A percentile compares a stretch with the other conserved stretches of the same genome.
These are phyloP conservation scores for Macrophya annulata DNA, from an alignment of 2,888 invertebrate genomes.

Conservation along the genomic window DNA sequence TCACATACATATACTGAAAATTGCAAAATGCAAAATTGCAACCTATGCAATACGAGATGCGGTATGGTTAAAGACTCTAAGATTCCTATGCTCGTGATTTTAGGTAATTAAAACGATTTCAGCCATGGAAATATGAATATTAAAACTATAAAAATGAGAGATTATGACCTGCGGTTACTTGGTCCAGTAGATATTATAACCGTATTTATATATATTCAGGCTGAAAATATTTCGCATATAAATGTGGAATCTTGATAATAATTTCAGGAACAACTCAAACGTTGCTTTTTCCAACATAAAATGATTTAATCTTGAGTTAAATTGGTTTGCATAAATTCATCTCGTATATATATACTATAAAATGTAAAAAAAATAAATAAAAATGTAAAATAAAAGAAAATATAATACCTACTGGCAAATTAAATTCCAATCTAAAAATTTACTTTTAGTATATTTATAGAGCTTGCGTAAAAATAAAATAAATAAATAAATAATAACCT, in stretches of 20 bases:
- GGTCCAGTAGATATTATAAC: not conserved
- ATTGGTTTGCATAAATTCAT: slow-evolving; percentile 38
- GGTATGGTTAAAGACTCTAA: not conserved
- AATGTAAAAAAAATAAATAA: not conserved
- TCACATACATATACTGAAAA: too few relatives aligned
- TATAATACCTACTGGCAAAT: not conserved
- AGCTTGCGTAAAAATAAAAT: not conserved
- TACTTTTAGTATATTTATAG: not conserved
- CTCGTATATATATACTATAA: not conserved
- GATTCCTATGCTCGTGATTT: not conserved
- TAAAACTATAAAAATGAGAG: not conserved
- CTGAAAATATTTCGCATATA: not conserved
- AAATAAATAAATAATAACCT: not conserved
- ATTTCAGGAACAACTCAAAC: not conserved
- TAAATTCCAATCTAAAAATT: not conserved
- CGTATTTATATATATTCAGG: not conserved
- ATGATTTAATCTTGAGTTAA: slow-evolving; percentile 37
- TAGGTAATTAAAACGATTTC: not conserved
- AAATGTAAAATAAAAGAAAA: not conserved
- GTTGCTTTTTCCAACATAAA: not conserved
- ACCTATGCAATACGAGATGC: not conserved
- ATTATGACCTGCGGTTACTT: not conserved
- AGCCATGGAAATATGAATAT: not conserved
- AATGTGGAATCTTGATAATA: slow-evolving; percentile 7
- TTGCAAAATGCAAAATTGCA: not conserved